phyloP scores from a whole-genome alignment of 2,113 vertebrate species.

The Triplophysa rosa region DNA sequence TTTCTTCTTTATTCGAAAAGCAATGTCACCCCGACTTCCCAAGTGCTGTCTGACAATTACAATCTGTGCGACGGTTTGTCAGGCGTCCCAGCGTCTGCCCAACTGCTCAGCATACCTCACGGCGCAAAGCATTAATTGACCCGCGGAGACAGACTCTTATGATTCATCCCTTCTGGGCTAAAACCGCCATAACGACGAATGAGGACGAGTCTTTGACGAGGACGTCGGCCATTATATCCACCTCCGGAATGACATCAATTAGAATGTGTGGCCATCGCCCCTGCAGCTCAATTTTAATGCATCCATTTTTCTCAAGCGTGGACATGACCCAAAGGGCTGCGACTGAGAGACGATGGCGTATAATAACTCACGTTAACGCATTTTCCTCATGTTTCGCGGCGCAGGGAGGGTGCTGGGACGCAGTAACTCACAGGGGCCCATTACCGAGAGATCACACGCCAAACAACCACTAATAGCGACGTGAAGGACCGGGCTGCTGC shows the following conservation, averaged over 20 bases:
- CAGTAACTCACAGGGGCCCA: slow-evolving; percentile 44
- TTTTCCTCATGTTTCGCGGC: slow-evolving; percentile 37
- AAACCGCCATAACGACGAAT: slow-evolving; percentile 10
- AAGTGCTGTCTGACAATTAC: slow-evolving; percentile 50
- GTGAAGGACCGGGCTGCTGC: slow-evolving; percentile 19
- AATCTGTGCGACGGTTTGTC: slow-evolving; percentile 56
- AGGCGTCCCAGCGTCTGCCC: slow-evolving; percentile 36
- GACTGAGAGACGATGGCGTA: neutral
- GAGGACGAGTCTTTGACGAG: slow-evolving; percentile 34
- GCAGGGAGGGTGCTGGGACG: slow-evolving; percentile 11
- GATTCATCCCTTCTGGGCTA: slow-evolving; percentile 43
- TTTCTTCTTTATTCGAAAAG: neutral
- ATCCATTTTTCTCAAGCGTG: slow-evolving; percentile 42
- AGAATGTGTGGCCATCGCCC: slow-evolving; percentile 43
- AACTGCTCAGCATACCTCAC: slow-evolving; percentile 41
- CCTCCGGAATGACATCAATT: slow-evolving; percentile 44
- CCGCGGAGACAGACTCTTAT: slow-evolving; percentile 30
- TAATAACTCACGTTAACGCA: slow-evolving; percentile 45
- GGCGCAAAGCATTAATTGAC: slow-evolving; percentile 56
- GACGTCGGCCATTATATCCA: slow-evolving; percentile 29
- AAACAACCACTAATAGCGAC: slow-evolving; percentile 44
- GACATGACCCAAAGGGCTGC: slow-evolving; percentile 23
- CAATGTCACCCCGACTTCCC: slow-evolving; percentile 30
- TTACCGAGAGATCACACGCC: slow-evolving; percentile 34
- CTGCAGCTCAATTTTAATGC: slow-evolving; percentile 39